Evolutionary conservation across 2,113 vertebrate genomes (phyloP), one percentile per base, ranked within the genome.

Genomic region (Deroptyus accipitrinus): DNA sequence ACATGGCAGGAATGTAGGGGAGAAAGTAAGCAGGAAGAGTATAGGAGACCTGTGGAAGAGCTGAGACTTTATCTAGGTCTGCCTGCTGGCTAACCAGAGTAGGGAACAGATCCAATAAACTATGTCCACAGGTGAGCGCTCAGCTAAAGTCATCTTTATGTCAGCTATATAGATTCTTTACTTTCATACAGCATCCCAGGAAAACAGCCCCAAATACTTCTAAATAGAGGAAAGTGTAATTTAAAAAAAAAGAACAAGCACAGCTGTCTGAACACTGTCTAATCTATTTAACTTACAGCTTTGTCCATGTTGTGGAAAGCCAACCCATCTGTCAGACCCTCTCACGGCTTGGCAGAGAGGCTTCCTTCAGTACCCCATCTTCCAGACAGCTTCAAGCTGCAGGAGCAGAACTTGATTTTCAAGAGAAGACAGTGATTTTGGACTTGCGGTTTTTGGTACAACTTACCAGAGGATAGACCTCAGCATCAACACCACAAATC

Each of bases 341-440:
- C 52, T 49, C 28, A 6, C 0, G 7, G 41, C 3, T 1, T 37
- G 77, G 42, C 44, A 57, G 18, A 70, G 27, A 39, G 15, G 33
- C 19, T 73, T 42, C 70, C 67, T 62, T 5, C 5, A 6, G 77
- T 41, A 44, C 7, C 28, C 17, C 18, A 6, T 7, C 68, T 75
- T 80, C 27, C 27, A 44, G 16, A 39, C 5, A 76, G 66, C 66
- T 67, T 39, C 30, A n/a, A 70, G 31, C 31, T 67, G 37, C 87
- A 81, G 46, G 33, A 62, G 41, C 13, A 37, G 28, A 39, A 30
- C 64, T 42, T 44, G 37, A 20, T n/a, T 82, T 84, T 63, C 39
- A 42, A 35, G 42, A 84, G 20, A 52, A 83, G 25, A 12, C 59
- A 44, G 14, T 17, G 59, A 62, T 49, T 67, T 74, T 37, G 14